phyloP scores from a whole-genome alignment of 2,113 vertebrate genomes.

The Meleagris gallopavo region DNA sequence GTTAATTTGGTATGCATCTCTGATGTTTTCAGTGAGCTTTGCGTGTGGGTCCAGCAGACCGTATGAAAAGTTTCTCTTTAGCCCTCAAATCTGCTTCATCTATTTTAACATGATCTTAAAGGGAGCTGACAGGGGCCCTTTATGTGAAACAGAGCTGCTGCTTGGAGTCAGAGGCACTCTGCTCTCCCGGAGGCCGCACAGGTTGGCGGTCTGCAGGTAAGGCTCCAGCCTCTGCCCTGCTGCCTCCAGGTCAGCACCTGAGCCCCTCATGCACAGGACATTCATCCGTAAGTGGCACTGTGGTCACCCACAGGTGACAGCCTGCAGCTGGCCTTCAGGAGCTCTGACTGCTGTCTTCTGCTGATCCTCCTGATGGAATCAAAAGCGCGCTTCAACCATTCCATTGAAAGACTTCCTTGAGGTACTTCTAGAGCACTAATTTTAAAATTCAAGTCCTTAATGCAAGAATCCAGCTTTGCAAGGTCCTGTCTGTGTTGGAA shows the following conservation, averaged over 20 bases:
- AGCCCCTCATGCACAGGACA: neutral
- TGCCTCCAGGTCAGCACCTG: slow-evolving; percentile 1
- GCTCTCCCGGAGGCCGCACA: slow-evolving; percentile 16
- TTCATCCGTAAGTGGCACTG: neutral
- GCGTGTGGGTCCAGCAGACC: slow-evolving; percentile 52
- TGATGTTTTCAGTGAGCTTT: slow-evolving; percentile 54
- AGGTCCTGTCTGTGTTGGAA: neutral
- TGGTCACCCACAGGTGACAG: neutral
- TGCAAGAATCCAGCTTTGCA: neutral
- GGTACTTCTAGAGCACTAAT: neutral
- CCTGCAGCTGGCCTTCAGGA: neutral
- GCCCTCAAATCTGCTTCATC: slow-evolving; percentile 53
- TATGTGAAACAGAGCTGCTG: slow-evolving; percentile 55
- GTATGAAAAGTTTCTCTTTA: slow-evolving; percentile 56
- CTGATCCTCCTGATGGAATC: neutral
- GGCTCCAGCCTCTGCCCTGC: neutral
- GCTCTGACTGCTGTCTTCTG: neutral
- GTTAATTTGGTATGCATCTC: slow-evolving; percentile 69
- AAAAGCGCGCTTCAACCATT: neutral
- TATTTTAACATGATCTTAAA: slow-evolving; percentile 59
- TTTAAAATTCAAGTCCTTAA: neutral
- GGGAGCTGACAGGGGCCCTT: slow-evolving; percentile 56
- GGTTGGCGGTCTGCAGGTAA: neutral
- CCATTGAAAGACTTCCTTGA: neutral
- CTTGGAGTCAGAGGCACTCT: slow-evolving; percentile 42